Evolutionary conservation across 2,888 invertebrate genomes (phyloP).

Genomic region (Drosophila robusta): DNA sequence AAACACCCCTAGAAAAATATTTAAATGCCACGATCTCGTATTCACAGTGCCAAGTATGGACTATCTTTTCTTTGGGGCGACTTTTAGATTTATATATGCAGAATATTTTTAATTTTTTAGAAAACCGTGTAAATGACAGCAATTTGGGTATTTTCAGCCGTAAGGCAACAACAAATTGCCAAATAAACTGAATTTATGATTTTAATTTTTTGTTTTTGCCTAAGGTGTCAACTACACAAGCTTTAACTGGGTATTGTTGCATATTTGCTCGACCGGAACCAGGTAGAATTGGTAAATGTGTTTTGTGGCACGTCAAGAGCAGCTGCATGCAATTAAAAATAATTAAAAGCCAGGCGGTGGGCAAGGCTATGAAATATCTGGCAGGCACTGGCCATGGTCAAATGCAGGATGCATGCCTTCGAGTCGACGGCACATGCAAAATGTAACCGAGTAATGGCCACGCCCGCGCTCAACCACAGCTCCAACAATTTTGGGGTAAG

Average conservation of each 20-base stretch:
- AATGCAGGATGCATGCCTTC: slow-evolving; percentile 32
- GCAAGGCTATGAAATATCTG: slow-evolving; percentile 56
- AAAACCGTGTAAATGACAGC: neutral
- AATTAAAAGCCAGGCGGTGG: slow-evolving; percentile 64
- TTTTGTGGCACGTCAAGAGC: slow-evolving; percentile 59
- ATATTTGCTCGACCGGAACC: slow-evolving; percentile 27
- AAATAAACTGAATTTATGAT: slow-evolving; percentile 56
- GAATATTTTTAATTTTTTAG: neutral
- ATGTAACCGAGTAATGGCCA: slow-evolving; percentile 34
- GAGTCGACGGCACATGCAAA: slow-evolving; percentile 35
- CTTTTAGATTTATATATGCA: neutral
- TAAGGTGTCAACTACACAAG: slow-evolving; percentile 16
- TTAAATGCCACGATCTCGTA: too few relatives aligned
- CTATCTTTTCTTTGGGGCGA: too few relatives aligned
- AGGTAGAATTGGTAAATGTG: slow-evolving; percentile 35
- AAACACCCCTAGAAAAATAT: too few relatives aligned
- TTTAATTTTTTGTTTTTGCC: slow-evolving; percentile 34
- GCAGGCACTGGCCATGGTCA: slow-evolving; percentile 26
- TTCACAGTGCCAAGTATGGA: too few relatives aligned
- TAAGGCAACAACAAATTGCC: slow-evolving; percentile 5
- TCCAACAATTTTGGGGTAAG: slow-evolving; percentile 46
- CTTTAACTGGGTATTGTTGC: slow-evolving; percentile 36
- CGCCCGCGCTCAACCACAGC: slow-evolving; percentile 18
- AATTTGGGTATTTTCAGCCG: neutral
- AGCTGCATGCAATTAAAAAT: slow-evolving; percentile 69